Conservation (phyloP, 2,113 vertebrate genomes). For the Amazona vittata region DNA sequence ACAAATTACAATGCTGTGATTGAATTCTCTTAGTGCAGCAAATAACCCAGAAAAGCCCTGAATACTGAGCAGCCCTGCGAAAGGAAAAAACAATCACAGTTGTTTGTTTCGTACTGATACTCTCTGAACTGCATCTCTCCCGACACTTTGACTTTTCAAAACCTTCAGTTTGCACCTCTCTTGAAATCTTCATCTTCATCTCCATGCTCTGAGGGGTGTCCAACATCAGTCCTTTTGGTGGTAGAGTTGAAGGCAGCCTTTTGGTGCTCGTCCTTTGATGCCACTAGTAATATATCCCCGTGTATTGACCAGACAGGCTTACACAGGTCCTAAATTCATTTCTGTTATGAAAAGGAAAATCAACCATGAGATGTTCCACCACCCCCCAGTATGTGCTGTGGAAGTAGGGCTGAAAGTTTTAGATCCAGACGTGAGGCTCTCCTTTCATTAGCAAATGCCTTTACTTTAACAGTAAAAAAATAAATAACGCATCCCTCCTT, state of each 20-base stretch:
- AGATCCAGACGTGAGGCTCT: background rate
- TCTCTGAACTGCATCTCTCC: background rate
- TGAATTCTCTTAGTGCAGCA: background rate
- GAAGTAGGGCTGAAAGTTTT: conserved; percentile 8
- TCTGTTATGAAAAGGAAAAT: background rate
- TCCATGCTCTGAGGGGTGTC: background rate
- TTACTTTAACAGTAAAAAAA: conserved; percentile 23
- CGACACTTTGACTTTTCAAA: background rate
- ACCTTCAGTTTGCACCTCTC: background rate
- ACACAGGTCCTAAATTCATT: background rate
- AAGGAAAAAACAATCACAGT: background rate
- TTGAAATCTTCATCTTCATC: background rate
- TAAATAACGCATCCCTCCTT: background rate
- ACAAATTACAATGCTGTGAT: background rate
- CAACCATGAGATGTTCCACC: background rate
- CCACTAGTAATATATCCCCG: background rate
- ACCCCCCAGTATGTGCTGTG: background rate
- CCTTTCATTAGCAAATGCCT: background rate
- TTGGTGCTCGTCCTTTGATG: background rate
- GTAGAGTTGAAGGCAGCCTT: background rate
- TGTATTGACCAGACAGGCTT: background rate
- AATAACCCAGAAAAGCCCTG: background rate
- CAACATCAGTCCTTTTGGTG: background rate
- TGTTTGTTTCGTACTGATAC: background rate
- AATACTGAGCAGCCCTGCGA: background rate